Percentiles rank a stretch among this genome's conserved stretches.
Evolutionary conservation across 2,113 vertebrate genomes (phyloP).

Genomic region (Sebastes schlegelii): DNA sequence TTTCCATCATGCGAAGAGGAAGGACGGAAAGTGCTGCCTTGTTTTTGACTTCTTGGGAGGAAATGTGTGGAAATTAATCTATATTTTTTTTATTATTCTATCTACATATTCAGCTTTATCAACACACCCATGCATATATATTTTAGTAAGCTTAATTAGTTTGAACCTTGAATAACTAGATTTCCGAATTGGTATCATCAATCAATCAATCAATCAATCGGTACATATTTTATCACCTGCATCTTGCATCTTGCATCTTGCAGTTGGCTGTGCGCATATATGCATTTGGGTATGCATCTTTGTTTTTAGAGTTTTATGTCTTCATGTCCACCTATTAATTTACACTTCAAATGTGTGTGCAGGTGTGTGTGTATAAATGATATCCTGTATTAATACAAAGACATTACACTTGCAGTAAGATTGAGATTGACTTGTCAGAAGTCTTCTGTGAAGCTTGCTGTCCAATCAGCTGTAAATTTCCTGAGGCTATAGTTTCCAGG

Average conservation of each 20-base stretch:
- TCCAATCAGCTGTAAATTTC: background rate
- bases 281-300: too few species aligned
- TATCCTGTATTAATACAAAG: too few species aligned
- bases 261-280: too few species aligned
- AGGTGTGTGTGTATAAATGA: too few species aligned
- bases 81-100: conserved; percentile 7
- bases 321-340: too few species aligned
- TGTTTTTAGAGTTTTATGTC: too few species aligned
- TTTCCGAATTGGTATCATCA: background rate
- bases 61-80: background rate
- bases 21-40: conserved; percentile 15
- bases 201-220: background rate
- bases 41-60: conserved; percentile 30
- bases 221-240: background rate
- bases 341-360: too few species aligned
- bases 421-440: background rate
- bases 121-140: background rate
- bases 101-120: background rate
- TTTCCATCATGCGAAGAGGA: conserved; percentile 32
- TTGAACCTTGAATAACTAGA: background rate
- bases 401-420: too few species aligned
- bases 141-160: background rate
- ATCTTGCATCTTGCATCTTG: background rate
- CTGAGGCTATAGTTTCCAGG: background rate
- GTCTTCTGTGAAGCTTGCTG: too few species aligned